Base-by-base conservation (phyloP, 2,888 invertebrate genomes). In the Lumbricus terrestris region DNA sequence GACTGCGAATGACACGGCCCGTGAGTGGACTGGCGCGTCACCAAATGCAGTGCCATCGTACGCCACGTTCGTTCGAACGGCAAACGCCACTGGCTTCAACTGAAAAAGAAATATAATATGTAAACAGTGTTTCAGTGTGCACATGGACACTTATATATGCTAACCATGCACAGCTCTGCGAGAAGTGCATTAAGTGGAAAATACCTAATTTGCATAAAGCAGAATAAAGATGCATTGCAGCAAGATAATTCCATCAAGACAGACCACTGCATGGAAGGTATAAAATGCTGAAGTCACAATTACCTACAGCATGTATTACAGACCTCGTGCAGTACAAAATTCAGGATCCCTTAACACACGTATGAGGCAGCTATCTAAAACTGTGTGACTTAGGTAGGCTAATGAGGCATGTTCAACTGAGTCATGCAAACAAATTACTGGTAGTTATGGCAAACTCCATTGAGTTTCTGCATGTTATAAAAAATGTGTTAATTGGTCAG, bases 71-170 rank as follows among this genome's bases (percentile, higher is more conserved):
- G 99, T 99, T 95, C 99, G 97, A 94, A 99, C 99, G 93, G 99
- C 98, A 96, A 99, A 99, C 95, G 99, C 99, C 95, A 99, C 99
- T 95, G 98, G 98, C 96, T 99, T 99, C 95, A 97, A 97, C 99
- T 96, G 93, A 23, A 47, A 13, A 37, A 88, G n/a, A n/a, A n/a
- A n/a, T n/a, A n/a, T n/a, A n/a, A n/a, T n/a, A n/a, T n/a, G n/a
- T n/a, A n/a, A n/a, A n/a, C n/a, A n/a, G n/a, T n/a, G n/a, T n/a
- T n/a, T n/a, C n/a, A n/a, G 13, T 88, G 34, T 34, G 29, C 11
- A 33, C 29, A 34, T 88, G 11, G 35, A 88, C 0, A 88, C 34
- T 37, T 11, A 88, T 88, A 88, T 11, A 69, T n/a, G n/a, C 23
- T 54, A 3, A 4, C n/a, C n/a, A 6, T 8, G 8, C 16, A 69